These are phyloP conservation scores for Melieria omissa DNA, from an alignment of 2,888 invertebrate genomes.

Conservation along the genomic window DNA sequence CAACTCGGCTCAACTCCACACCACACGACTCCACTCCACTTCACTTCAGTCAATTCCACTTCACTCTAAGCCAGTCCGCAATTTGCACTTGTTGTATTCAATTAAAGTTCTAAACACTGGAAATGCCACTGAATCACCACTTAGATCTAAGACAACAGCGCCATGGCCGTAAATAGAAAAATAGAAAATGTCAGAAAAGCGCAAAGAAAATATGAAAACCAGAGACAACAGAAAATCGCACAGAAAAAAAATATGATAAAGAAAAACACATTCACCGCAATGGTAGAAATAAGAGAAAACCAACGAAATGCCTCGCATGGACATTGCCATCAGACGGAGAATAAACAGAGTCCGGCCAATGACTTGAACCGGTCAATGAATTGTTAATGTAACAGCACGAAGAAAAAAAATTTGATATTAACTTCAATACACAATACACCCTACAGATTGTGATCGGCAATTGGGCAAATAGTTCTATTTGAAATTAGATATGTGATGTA, in stretches of 20 bases:
- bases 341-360: constrained; percentile 49
- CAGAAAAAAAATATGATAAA: neutral
- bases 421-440: too few relatives aligned
- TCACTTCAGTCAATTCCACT: too few relatives aligned
- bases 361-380: constrained; percentile 61
- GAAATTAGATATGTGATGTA: too few relatives aligned
- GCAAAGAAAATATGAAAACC: neutral
- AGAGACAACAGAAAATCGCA: neutral
- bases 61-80: neutral
- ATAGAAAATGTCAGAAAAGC: neutral
- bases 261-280: constrained; percentile 10
- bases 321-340: neutral
- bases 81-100: neutral
- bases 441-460: too few relatives aligned
- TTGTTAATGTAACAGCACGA: constrained; percentile 50
- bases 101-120: neutral
- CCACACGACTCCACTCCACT: too few relatives aligned
- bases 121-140: neutral
- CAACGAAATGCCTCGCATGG: neutral
- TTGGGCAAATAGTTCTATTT: too few relatives aligned
- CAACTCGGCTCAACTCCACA: too few relatives aligned
- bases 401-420: too few relatives aligned
- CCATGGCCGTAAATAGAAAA: neutral
- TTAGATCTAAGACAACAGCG: neutral
- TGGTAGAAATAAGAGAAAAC: neutral